phyloP scores from a whole-genome alignment of 2,888 invertebrate genomes.

The Mechanitis messenoides region DNA sequence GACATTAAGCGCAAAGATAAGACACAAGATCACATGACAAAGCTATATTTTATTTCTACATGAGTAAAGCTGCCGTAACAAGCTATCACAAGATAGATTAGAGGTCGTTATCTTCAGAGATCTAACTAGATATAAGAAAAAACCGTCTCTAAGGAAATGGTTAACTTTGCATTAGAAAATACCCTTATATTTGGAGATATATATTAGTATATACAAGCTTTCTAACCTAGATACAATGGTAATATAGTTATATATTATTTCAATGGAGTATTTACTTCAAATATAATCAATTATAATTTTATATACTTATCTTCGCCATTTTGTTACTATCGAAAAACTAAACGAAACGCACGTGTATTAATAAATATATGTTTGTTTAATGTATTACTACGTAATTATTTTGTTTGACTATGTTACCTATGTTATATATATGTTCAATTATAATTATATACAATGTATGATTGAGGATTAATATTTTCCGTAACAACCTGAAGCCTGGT shows the following conservation, averaged over 20 bases:
- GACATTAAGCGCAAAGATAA: constrained; percentile 2
- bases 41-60: constrained; percentile 1
- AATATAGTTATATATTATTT: too few species aligned
- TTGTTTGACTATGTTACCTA: too few species aligned
- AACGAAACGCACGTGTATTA: too few species aligned
- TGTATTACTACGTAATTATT: too few species aligned
- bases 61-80: constrained; percentile 4
- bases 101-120: constrained; percentile 40
- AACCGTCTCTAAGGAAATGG: constrained; percentile 37
- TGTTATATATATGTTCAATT: not conserved
- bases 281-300: too few species aligned
- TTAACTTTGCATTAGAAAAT: not conserved
- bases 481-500: not conserved
- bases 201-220: not conserved
- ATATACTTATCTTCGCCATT: too few species aligned
- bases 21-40: not conserved
- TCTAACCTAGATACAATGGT: not conserved
- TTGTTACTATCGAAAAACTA: too few species aligned
- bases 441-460: not conserved
- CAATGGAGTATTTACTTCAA: too few species aligned
- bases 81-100: constrained; percentile 3
- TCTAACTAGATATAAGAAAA: constrained; percentile 45
- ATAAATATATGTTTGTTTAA: too few species aligned
- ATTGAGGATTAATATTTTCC: not conserved
- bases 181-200: not conserved